Evolutionary conservation across 2,888 invertebrate species (phyloP).

Genomic region (Watsonalla binaria): DNA sequence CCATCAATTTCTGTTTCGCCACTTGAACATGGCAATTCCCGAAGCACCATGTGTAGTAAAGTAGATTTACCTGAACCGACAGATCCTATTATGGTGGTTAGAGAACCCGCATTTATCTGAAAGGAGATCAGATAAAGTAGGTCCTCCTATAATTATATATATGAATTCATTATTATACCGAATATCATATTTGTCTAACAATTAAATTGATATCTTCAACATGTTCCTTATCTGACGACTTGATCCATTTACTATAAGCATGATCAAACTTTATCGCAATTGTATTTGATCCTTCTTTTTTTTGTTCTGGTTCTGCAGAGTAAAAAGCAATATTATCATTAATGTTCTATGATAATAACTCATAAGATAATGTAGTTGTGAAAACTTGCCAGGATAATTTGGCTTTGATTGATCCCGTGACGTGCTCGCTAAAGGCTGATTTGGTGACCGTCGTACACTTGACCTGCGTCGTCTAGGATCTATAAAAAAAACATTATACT

Average conservation of each 20-base stretch:
- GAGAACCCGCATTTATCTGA: conserved; percentile 50
- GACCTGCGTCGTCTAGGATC: neutral
- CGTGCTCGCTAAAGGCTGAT: conserved; percentile 19
- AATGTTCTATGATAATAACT: neutral
- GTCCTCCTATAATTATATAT: too few relatives aligned
- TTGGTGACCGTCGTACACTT: neutral
- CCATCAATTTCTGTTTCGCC: conserved; percentile 83
- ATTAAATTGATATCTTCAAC: conserved; percentile 63
- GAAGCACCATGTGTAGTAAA: conserved; percentile 82
- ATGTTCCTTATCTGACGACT: conserved; percentile 58
- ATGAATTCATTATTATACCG: neutral
- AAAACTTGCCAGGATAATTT: neutral
- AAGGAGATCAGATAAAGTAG: conserved; percentile 2
- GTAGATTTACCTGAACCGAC: conserved; percentile 81
- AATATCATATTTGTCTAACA: conserved; percentile 33
- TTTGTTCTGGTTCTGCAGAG: conserved; percentile 21
- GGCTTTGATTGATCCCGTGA: conserved; percentile 34
- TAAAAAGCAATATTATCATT: neutral
- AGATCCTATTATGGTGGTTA: conserved; percentile 81
- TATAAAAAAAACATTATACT: neutral
- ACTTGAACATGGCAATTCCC: conserved; percentile 83
- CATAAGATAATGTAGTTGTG: too few relatives aligned
- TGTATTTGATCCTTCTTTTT: conserved; percentile 31
- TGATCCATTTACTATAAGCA: conserved; percentile 72
- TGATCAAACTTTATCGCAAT: conserved; percentile 55